Conservation (phyloP, 2,113 vertebrate genomes). For the Reinhardtius hippoglossoides region DNA sequence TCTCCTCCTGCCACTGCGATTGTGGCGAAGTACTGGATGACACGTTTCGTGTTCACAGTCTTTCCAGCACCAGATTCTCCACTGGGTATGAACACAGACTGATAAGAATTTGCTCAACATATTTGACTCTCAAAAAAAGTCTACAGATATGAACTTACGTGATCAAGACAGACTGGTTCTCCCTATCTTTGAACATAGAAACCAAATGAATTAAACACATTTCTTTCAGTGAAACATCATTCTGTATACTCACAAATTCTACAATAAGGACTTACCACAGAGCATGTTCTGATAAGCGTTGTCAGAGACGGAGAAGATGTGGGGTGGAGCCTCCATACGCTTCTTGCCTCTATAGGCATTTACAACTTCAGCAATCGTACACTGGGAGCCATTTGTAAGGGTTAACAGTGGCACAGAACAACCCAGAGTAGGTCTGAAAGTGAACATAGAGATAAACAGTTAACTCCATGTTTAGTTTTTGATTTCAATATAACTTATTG, state of each 20-base stretch:
- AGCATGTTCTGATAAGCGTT: constrained; percentile 74
- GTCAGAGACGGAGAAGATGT: constrained; percentile 78
- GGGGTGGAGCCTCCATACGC: constrained; percentile 77
- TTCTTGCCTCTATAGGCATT: constrained; percentile 75
- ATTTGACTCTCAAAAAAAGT: background rate
- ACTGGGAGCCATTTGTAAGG: constrained; percentile 77
- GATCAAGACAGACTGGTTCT: constrained; percentile 77
- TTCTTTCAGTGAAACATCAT: background rate
- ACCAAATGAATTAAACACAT: background rate
- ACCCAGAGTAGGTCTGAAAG: constrained; percentile 73
- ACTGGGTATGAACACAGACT: constrained; percentile 49
- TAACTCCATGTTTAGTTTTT: background rate
- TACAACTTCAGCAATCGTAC: constrained; percentile 69
- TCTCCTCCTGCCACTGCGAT: constrained; percentile 63
- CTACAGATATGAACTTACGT: constrained; percentile 56
- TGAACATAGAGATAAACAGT: background rate
- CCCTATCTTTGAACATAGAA: constrained; percentile 58
- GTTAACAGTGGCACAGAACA: constrained; percentile 76
- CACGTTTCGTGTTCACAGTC: constrained; percentile 79
- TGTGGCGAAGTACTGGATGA: constrained; percentile 78
- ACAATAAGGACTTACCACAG: constrained; percentile 41
- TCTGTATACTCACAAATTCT: background rate
- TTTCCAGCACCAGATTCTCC: constrained; percentile 78
- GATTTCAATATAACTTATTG: background rate
- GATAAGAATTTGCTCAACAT: constrained; percentile 6